Evolutionary conservation across 2,113 vertebrate species (phyloP).

Genomic region (Lycocorax pyrrhopterus): DNA sequence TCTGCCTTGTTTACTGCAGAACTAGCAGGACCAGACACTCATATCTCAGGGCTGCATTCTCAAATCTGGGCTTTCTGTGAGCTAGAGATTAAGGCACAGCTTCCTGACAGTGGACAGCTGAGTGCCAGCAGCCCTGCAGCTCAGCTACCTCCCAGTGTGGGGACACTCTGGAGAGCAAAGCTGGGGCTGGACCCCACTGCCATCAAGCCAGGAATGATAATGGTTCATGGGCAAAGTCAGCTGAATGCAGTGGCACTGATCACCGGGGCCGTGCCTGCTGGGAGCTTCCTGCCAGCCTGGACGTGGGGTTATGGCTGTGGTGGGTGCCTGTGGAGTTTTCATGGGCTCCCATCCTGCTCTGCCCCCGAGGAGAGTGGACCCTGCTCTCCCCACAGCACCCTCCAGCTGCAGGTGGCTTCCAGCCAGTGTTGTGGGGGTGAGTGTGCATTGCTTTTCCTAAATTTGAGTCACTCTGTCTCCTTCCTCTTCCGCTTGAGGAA

Average conservation of each 20-base stretch:
- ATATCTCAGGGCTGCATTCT: neutral
- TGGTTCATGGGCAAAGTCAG: neutral
- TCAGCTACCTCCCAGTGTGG: neutral
- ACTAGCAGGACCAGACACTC: neutral
- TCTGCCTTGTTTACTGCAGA: neutral
- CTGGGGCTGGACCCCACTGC: neutral
- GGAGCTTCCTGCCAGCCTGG: neutral
- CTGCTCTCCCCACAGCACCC: neutral
- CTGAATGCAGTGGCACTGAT: neutral
- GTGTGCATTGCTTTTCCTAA: neutral
- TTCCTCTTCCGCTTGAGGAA: conserved; percentile 29
- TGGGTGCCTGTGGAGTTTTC: accelerated
- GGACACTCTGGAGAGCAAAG: neutral
- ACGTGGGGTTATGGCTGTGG: accelerated
- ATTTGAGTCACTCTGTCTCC: conserved; percentile 28
- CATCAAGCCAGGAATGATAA: neutral
- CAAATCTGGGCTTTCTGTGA: neutral
- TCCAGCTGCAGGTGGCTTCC: neutral
- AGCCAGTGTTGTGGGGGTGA: neutral
- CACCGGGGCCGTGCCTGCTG: neutral
- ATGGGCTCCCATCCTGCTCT: neutral
- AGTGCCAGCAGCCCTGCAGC: neutral
- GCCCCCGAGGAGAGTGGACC: neutral
- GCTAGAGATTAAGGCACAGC: neutral
- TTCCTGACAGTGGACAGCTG: neutral